Evolutionary conservation across 2,797 vertebrate genomes (phyloP).

Genomic region (Leuciscus waleckii): DNA sequence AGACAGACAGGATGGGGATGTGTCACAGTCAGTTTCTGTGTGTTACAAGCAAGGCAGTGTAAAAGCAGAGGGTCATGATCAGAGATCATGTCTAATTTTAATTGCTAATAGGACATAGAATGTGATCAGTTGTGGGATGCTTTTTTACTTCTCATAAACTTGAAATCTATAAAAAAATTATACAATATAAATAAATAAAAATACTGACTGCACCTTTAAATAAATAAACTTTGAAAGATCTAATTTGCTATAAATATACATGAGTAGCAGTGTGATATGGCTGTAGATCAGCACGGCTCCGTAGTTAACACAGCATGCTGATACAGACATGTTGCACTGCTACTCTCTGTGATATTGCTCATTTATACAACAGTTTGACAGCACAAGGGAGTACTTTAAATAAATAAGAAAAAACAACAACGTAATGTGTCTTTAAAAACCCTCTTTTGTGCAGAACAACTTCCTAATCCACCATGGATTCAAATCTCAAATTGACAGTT

Average conservation of each 20-base stretch:
- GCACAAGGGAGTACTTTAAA: too few relatives aligned
- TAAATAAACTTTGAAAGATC: not conserved
- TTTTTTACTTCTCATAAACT: not conserved
- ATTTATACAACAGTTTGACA: too few relatives aligned
- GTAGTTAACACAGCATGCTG: too few relatives aligned
- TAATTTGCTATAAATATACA: not conserved
- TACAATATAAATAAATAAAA: not conserved
- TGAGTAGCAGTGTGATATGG: too few relatives aligned
- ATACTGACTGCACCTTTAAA: not conserved
- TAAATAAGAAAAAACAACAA: too few relatives aligned
- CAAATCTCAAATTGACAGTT: too few relatives aligned
- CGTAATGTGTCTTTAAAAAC: too few relatives aligned
- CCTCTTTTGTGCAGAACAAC: too few relatives aligned
- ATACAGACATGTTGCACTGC: too few relatives aligned
- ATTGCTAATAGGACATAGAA: not conserved
- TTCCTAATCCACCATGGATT: too few relatives aligned
- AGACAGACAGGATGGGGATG: conserved; percentile 13
- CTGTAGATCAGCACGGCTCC: too few relatives aligned
- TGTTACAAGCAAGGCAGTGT: conserved; percentile 26
- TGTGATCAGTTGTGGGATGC: not conserved
- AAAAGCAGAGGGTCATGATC: not conserved
- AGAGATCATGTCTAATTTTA: not conserved
- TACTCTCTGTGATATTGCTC: too few relatives aligned
- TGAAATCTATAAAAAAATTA: not conserved
- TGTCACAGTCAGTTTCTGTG: conserved; percentile 53